Conservation (phyloP, 2,888 invertebrate genomes). For the Drosophila mettleri region DNA sequence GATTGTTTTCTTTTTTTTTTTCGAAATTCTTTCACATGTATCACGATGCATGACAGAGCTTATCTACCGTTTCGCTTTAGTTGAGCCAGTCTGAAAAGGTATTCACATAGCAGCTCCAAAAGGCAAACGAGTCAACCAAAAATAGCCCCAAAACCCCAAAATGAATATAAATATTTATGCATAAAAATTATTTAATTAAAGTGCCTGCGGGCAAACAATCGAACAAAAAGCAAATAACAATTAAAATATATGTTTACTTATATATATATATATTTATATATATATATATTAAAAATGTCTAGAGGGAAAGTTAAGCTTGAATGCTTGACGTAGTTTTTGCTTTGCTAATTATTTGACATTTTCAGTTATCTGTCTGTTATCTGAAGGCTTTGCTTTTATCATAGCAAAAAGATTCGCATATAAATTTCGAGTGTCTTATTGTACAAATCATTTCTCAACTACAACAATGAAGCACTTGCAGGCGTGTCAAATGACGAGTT, state of each 20-base stretch:
- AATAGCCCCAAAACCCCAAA: constrained; percentile 17
- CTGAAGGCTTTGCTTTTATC: constrained; percentile 44
- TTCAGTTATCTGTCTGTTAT: constrained; percentile 36
- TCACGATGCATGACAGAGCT: constrained; percentile 3
- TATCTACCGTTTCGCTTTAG: background rate
- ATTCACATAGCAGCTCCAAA: constrained; percentile 26
- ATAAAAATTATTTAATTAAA: constrained; percentile 55
- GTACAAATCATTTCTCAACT: constrained; percentile 64
- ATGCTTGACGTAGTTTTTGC: constrained; percentile 5
- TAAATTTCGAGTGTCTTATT: constrained; percentile 55
- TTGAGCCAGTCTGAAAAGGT: background rate
- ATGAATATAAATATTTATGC: constrained; percentile 59
- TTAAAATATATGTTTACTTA: constrained; percentile 14
- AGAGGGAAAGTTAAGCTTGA: constrained; percentile 45
- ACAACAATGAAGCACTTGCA: constrained; percentile 61
- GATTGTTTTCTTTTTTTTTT: constrained; percentile 5
- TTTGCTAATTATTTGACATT: constrained; percentile 36
- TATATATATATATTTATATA: constrained; percentile 6
- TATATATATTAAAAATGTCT: constrained; percentile 7
- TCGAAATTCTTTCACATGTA: background rate
- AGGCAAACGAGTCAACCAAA: constrained; percentile 31
- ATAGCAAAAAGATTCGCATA: constrained; percentile 55
- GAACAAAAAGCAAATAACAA: constrained; percentile 16
- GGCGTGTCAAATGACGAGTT: constrained; percentile 50
- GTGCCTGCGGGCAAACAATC: constrained; percentile 15